A percentile compares a stretch with the other conserved stretches of the same genome.
These are phyloP conservation scores for Panzeria rudis DNA, from an alignment of 2,888 invertebrate genomes.

Conservation along the genomic window DNA sequence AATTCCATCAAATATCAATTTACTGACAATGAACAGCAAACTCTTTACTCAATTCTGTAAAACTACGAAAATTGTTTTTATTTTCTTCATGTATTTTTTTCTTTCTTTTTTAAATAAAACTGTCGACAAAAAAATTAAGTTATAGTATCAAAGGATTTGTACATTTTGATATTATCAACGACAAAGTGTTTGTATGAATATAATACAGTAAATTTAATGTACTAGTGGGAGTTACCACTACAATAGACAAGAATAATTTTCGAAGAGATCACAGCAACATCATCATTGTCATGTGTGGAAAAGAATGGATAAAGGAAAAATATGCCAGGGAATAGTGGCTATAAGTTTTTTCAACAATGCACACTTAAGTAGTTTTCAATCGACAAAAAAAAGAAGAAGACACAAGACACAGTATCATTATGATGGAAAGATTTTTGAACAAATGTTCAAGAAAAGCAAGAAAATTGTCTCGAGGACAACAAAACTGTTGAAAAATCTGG, in stretches of 20 bases:
- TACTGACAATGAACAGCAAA: conserved; percentile 33
- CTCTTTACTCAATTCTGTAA: conserved; percentile 1
- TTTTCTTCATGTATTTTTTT: background rate
- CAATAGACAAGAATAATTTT: conserved; percentile 16
- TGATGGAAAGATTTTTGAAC: background rate
- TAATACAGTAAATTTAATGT: conserved; percentile 39
- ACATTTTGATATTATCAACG: conserved; percentile 51
- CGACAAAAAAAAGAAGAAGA: conserved; percentile 13
- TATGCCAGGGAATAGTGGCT: conserved; percentile 28
- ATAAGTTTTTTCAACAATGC: conserved; percentile 29
- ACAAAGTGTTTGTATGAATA: conserved; percentile 29
- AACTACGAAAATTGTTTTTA: conserved; percentile 37
- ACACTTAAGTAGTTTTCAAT: conserved; percentile 58
- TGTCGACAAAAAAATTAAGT: conserved; percentile 58
- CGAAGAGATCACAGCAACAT: conserved; percentile 13
- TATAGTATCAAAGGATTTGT: conserved; percentile 69
- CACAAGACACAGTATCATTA: conserved; percentile 12
- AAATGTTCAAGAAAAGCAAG: background rate
- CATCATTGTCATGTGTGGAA: background rate
- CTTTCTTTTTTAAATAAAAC: conserved; percentile 45
- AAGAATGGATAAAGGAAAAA: background rate
- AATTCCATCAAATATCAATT: conserved; percentile 69
- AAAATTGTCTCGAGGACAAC: background rate
- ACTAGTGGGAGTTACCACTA: conserved; percentile 42
- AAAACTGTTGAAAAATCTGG: background rate